Evolutionary conservation across 2,888 invertebrate species (phyloP).

Genomic region (Cephus runcator): DNA sequence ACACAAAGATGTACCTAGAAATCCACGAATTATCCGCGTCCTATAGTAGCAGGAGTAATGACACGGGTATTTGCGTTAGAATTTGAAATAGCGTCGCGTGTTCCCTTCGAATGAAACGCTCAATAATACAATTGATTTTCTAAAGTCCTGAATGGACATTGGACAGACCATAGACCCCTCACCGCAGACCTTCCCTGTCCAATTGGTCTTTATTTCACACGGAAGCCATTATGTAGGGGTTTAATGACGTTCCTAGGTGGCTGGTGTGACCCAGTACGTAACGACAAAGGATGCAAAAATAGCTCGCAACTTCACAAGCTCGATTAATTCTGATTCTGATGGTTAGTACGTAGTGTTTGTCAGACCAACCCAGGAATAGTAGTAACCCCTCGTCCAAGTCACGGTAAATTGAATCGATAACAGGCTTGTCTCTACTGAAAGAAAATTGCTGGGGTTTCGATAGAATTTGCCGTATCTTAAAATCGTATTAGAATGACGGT

Average conservation of each 20-base stretch:
- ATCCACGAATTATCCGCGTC: background rate
- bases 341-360: background rate
- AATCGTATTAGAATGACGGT: background rate
- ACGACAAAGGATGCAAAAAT: background rate
- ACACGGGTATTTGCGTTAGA: background rate
- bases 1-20: background rate
- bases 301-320: background rate
- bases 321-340: background rate
- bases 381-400: conserved; percentile 2
- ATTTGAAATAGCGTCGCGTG: background rate
- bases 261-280: background rate
- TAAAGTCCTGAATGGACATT: background rate
- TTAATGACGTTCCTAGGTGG: background rate
- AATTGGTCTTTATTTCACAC: background rate
- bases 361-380: background rate
- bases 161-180: background rate
- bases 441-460: background rate
- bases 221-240: background rate
- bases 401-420: conserved; percentile 20
- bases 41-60: background rate
- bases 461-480: background rate
- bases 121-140: background rate
- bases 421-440: conserved; percentile 5
- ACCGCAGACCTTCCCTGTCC: background rate
- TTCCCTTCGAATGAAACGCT: background rate